Evolutionary conservation across 2,113 vertebrate species (phyloP), one percentile per base, ranked within the genome.

Genomic region (Heteronetta atricapilla): DNA sequence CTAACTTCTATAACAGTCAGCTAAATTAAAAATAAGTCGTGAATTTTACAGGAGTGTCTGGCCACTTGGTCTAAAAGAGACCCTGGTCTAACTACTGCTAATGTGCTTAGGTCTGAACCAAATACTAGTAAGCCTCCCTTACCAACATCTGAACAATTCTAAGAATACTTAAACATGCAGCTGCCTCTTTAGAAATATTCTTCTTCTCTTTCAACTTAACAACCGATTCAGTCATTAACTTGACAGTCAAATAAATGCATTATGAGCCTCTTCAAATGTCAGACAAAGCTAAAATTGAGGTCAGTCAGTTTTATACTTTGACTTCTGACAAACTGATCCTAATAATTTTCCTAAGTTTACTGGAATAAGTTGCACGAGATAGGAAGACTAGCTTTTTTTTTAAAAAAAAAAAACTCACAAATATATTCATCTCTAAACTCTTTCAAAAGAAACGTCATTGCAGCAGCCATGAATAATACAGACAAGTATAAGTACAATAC

Each of bases 191-290:
- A 60, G 34, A 92, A 94, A 78, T 14, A 16, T 2, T 60, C 20
- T 86, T 86, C 79, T 90, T 13, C 80, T 86, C 56, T 94, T 89
- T 73, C 69, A 58, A 63, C 46, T 50, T 36, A 93, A 80, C 33
- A 23, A 56, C 40, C 33, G 63, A 75, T 79, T 72, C 75, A 89
- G 12, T 79, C 60, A 89, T 91, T 96, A 90, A 81, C 34, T 87
- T 44, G 21, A 88, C 60, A 89, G 80, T 48, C 22, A 80, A 81
- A 64, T 73, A 90, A 96, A 70, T 68, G 50, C 46, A 92, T 89
- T 96, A 68, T 79, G 92, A 96, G 89, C 36, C 22, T 78, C 91
- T 80, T 86, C 84, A 93, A 94, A 96, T 17, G 58, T 60, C 94
- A 86, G 74, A 91, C 52, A 46, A 86, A 92, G 77, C 58, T 83